Evolutionary conservation across 2,113 vertebrate species (phyloP).

Genomic region (Mugil cephalus): DNA sequence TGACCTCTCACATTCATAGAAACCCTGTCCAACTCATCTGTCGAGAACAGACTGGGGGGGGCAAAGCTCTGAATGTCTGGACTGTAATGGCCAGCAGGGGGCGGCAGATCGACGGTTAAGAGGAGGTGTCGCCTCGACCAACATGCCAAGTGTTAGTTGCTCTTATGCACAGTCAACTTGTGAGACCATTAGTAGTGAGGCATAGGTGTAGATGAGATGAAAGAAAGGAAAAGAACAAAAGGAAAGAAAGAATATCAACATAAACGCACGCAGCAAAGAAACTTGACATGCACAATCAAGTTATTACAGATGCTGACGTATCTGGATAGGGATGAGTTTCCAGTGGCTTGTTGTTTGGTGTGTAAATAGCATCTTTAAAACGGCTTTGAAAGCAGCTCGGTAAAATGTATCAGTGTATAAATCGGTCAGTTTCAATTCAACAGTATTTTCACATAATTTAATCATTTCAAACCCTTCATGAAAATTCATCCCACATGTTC

Average conservation of each 20-base stretch:
- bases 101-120: slow-evolving; percentile 49
- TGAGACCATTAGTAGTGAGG: not conserved
- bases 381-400: slow-evolving; percentile 1
- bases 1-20: slow-evolving; percentile 44
- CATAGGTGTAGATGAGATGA: slow-evolving; percentile 27
- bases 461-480: slow-evolving; percentile 22
- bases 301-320: slow-evolving; percentile 46
- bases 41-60: slow-evolving; percentile 20
- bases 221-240: slow-evolving; percentile 20
- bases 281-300: slow-evolving; percentile 32
- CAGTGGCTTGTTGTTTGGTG: slow-evolving; percentile 17
- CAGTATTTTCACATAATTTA: not conserved
- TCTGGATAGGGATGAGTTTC: slow-evolving; percentile 64
- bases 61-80: slow-evolving; percentile 39
- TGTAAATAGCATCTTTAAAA: not conserved
- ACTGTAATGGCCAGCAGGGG: slow-evolving; percentile 64
- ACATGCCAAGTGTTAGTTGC: slow-evolving; percentile 47
- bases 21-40: slow-evolving; percentile 37
- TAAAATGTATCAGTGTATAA: slow-evolving; percentile 7
- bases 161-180: slow-evolving; percentile 13
- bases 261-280: slow-evolving; percentile 36
- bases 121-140: not conserved
- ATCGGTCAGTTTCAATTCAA: not conserved
- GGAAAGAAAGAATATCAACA: not conserved
- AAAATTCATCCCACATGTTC: slow-evolving; percentile 66